Conservation (phyloP, 1,140 invertebrate species). For the Andrena cerasifolii region DNA sequence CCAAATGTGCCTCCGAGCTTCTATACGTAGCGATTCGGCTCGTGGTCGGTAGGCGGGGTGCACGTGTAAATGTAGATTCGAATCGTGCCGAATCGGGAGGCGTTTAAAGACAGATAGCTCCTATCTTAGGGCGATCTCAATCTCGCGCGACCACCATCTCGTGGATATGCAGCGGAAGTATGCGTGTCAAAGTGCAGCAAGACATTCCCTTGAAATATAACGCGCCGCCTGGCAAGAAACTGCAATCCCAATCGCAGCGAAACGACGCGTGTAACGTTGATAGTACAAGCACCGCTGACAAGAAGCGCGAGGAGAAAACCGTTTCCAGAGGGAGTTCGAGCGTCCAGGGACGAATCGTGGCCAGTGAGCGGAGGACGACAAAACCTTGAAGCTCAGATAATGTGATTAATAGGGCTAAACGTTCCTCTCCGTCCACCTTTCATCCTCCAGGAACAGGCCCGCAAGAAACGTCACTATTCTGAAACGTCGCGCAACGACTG, state of each 20-base stretch:
- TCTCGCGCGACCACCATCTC: neutral
- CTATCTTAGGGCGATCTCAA: neutral
- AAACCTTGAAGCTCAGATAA: slow-evolving; percentile 66
- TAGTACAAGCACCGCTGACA: neutral
- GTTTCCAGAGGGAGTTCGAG: slow-evolving; percentile 23
- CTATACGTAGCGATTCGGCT: neutral
- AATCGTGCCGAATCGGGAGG: slow-evolving; percentile 15
- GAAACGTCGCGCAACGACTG: slow-evolving; percentile 44
- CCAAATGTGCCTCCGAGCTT: slow-evolving; percentile 32
- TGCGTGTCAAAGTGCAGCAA: neutral
- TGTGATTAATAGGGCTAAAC: slow-evolving; percentile 74
- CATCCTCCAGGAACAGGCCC: slow-evolving; percentile 13
- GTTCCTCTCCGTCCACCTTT: slow-evolving; percentile 40
- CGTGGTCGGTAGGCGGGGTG: neutral
- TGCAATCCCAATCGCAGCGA: no score
- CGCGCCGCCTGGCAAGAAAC: no score
- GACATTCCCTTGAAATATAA: neutral
- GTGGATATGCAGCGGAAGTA: neutral
- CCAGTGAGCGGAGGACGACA: slow-evolving; percentile 46
- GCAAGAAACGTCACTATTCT: slow-evolving; percentile 64
- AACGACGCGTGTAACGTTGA: neutral
- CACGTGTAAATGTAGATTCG: slow-evolving; percentile 37
- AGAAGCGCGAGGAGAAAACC: slow-evolving; percentile 46
- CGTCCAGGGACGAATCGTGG: slow-evolving; percentile 17
- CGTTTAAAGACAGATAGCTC: slow-evolving; percentile 1